These are phyloP conservation scores for Champsocephalus esox DNA, from an alignment of 2,797 vertebrate species.

Conservation along the genomic window DNA sequence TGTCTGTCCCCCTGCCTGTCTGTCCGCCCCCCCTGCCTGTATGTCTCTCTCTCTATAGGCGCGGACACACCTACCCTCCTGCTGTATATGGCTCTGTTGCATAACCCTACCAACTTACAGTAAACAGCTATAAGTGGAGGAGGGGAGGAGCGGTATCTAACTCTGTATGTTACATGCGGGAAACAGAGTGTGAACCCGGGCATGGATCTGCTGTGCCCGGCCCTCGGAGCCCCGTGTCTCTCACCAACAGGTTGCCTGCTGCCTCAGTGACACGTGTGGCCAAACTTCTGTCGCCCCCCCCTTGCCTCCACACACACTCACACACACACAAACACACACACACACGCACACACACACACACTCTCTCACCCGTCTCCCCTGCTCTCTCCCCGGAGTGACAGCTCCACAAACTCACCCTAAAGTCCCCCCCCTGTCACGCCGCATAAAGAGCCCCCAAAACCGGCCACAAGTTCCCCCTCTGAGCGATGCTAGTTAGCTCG, in stretches of 20 bases:
- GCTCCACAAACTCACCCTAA: slow-evolving; percentile 68
- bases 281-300: slow-evolving; percentile 64
- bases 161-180: slow-evolving; percentile 12
- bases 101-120: slow-evolving; percentile 75
- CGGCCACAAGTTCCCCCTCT: slow-evolving; percentile 48
- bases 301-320: not conserved
- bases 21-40: not conserved
- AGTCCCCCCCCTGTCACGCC: slow-evolving; percentile 43
- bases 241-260: slow-evolving; percentile 74
- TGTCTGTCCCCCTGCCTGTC: not conserved
- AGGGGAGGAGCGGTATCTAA: slow-evolving; percentile 9
- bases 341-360: too few species aligned
- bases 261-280: slow-evolving; percentile 78
- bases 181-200: not conserved
- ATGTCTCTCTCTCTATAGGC: slow-evolving; percentile 37
- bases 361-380: slow-evolving; percentile 25
- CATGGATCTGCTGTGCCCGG: not conserved
- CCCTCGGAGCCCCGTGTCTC: too few species aligned
- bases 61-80: slow-evolving; percentile 57
- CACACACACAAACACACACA: too few species aligned
- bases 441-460: slow-evolving; percentile 30
- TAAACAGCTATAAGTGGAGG: slow-evolving; percentile 61
- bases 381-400: slow-evolving; percentile 64
- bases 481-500: slow-evolving; percentile 67
- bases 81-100: slow-evolving; percentile 68